These are phyloP conservation scores for Scotopteryx bipunctaria DNA, from an alignment of 2,888 invertebrate species.

Conservation along the genomic window DNA sequence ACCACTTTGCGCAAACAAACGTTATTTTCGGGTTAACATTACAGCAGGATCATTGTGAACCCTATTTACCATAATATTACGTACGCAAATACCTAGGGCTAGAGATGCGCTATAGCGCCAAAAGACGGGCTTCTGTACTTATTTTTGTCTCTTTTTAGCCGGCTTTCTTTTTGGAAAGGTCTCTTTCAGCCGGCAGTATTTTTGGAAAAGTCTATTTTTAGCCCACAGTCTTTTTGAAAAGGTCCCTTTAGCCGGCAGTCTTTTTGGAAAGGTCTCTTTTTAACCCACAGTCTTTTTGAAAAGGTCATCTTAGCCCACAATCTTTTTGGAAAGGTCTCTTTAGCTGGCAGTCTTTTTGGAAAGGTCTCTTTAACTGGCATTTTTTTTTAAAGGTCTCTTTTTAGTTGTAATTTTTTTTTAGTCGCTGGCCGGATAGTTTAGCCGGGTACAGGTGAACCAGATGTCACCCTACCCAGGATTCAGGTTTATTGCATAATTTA, in stretches of 20 bases:
- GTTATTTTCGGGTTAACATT: constrained; percentile 38
- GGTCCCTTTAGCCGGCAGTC: too few relatives aligned
- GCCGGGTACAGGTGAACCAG: constrained; percentile 3
- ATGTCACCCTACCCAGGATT: constrained; percentile 8
- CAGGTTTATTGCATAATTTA: constrained; percentile 41
- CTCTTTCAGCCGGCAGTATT: too few relatives aligned
- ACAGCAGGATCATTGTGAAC: constrained; percentile 33
- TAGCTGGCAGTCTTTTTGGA: too few relatives aligned
- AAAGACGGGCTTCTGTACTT: too few relatives aligned
- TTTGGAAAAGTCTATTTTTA: too few relatives aligned
- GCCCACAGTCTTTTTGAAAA: too few relatives aligned
- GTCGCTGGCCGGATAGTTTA: not conserved
- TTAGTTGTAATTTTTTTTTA: not conserved
- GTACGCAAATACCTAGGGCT: constrained; percentile 33
- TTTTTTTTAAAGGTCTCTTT: too few relatives aligned
- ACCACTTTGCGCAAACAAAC: constrained; percentile 26
- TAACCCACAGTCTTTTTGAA: too few relatives aligned
- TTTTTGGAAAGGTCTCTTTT: too few relatives aligned
- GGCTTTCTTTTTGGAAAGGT: not conserved
- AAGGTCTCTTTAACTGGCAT: not conserved
- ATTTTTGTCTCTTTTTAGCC: too few relatives aligned
- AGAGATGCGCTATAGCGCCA: constrained; percentile 3
- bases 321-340: too few relatives aligned
- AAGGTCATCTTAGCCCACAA: too few relatives aligned
- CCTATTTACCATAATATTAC: constrained; percentile 35